Evolutionary conservation across 1,140 invertebrate genomes (phyloP), one percentile per base, ranked within the genome.

Genomic region (Drosophila ercepeae): DNA sequence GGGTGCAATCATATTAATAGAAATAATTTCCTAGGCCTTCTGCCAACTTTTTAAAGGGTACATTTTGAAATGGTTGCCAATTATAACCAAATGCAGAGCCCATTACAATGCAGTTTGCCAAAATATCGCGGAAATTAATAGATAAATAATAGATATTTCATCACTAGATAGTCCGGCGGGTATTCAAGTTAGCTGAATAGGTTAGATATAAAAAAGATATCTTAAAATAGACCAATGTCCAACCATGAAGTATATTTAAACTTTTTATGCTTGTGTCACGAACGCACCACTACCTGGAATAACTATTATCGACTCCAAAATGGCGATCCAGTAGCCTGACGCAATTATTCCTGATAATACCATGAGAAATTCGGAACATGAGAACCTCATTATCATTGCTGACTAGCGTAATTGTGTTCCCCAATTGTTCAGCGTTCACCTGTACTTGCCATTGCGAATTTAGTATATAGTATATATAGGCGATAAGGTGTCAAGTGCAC

Each of bases 391-490:
- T 2, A 32, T 32, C 29, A 11, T 32, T 3, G 4, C 9, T 11
- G n/a, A 8, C 13, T 13, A 39, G n/a, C 13, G 36, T 16, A 16
- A 39, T 16, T 39, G 29, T 32, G 29, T 32, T 32, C 29, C 29
- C 51, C 19, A 25, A 21, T 36, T 25, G 21, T 54, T 4, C 9
- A 32, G 51, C 21, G 60, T 64, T 32, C 60, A 41, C 42, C 39
- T 64, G 60, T 6, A 64, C 57, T 41, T 61, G 57, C 60, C 42
- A n/a, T n/a, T n/a, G n/a, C n/a, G n/a, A n/a, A 61, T 25, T 14
- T 54, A 39, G 23, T 29, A 54, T 44, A 23, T 42, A 44, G 34
- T 14, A 11, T n/a, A 41, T 41, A 11, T 13, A 41, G 16, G 57
- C 60, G 60, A 64, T 64, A 64, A 39, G 29, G 13, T 27, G 18